Evolutionary conservation across 2,113 vertebrate species (phyloP), one percentile per base, ranked within the genome.

Genomic region (Hippolais icterina): DNA sequence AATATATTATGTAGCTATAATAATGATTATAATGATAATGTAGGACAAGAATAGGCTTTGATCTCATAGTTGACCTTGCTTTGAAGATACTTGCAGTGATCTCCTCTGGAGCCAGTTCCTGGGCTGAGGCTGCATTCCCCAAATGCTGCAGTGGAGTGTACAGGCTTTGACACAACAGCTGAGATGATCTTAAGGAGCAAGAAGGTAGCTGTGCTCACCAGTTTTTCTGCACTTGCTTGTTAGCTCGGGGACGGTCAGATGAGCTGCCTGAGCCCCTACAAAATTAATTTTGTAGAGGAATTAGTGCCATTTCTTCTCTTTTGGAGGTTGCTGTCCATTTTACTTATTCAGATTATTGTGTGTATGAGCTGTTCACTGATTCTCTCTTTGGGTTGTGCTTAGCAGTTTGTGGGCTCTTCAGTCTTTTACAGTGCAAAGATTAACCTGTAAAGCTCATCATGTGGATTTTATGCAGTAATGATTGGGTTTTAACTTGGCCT

Each of bases 101-200:
- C 22, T 53, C 10, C 74, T 23, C 39, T 89, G 68, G 68, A 83
- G 29, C 23, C 60, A 23, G 33, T 74, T 60, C 24, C 46, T 47
- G 35, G 35, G 20, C 60, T 77, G 28, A 23, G 37, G 18, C 56
- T 59, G 17, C 35, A 4, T 76, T 83, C 59, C n/a, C 42, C 50
- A 31, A 39, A 11, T 31, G 29, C 50, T 81, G 64, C 44, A 35
- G 7, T 2, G 9, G 39, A 49, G 12, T 49, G 25, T 76, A 47
- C 24, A 28, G 52, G 14, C 66, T 79, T 39, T 0, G 0, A 42
- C 39, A 47, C 8, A 15, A 25, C 23, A 54, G 49, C 56, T 33
- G 35, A 66, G 16, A 15, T 87, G 23, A 60, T 70, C 10, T 63
- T 35, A 68, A 60, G 53, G 35, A 13, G 20, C 24, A 35, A 18